These are phyloP conservation scores for Dallia pectoralis DNA, from an alignment of 2,797 vertebrate genomes.

Conservation along the genomic window DNA sequence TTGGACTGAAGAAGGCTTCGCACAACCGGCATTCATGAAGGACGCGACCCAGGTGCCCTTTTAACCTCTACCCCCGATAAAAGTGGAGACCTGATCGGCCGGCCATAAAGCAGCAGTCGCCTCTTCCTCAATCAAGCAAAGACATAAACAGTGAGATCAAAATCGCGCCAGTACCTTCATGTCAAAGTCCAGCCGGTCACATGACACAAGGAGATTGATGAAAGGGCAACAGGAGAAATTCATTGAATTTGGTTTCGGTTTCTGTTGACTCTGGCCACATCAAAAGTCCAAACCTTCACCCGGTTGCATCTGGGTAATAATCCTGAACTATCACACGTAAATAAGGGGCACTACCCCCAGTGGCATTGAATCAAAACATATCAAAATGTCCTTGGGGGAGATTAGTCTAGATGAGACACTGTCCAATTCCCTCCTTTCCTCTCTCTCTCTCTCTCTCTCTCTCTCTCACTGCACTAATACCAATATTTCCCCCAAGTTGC, in stretches of 20 bases:
- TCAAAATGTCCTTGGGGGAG: conserved; percentile 38
- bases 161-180: conserved; percentile 37
- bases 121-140: conserved; percentile 47
- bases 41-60: conserved; percentile 37
- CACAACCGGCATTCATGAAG: conserved; percentile 26
- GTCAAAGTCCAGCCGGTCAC: background rate
- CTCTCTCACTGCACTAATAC: conserved; percentile 11
- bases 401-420: conserved; percentile 43
- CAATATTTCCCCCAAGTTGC: conserved; percentile 9
- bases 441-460: conserved; percentile 10
- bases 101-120: conserved; percentile 22
- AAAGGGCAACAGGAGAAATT: background rate
- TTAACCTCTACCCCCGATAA: conserved; percentile 50
- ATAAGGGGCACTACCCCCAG: conserved; percentile 19
- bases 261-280: background rate
- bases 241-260: background rate
- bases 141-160: conserved; percentile 40
- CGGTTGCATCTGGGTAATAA: conserved; percentile 45
- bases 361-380: conserved; percentile 27
- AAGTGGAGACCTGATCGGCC: conserved; percentile 6
- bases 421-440: conserved; percentile 30
- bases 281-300: background rate
- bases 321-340: conserved; percentile 34
- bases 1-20: conserved; percentile 38
- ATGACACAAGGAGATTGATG: background rate